Evolutionary conservation across 2,113 vertebrate genomes (phyloP), one percentile per base, ranked within the genome.

Genomic region (Campylomormyrus tamandua): DNA sequence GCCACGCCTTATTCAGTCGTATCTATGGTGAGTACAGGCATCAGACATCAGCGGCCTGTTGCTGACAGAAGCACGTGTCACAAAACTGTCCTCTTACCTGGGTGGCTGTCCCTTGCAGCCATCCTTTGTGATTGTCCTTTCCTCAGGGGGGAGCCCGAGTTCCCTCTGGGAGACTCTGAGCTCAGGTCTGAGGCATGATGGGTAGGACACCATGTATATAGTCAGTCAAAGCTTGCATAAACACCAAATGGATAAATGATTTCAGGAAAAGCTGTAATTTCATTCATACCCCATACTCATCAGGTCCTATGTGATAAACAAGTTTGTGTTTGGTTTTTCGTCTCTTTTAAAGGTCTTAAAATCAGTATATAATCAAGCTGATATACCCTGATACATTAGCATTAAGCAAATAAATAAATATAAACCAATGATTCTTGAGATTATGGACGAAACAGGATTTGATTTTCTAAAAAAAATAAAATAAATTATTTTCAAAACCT

Each of bases 101-200:
- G 74, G 49, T 19, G 62, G 17, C 11, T 49, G 50, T 58, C 89
- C 80, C 74, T 17, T 19, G 45, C 83, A 31, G 66, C 48, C 5
- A 83, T 90, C 88, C 45, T 86, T 48, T 89, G 90, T 48, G 88
- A 10, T 66, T 56, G 24, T 31, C 13, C 35, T 83, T 84, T 90
- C 27, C 74, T 90, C 15, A 13, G 89, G 27, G 53, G 49, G 1
- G 52, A 50, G 39, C 80, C 17, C 0, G n/a, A 42, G 50, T 21
- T 31, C 5, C 53, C 42, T 50, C 66, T 89, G 86, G 83, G 66
- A 62, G 62, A 52, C 85, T 90, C 90, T 15, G 83, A 13, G 4
- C 89, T 91, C 42, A 89, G 42, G 84, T 89, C 90, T 90, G 74
- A 46, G 56, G 56, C 35, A 19, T 46, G 35, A 85, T 45, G 48